Percentiles rank a stretch among this genome's conserved stretches.
Conservation (phyloP, 2,888 invertebrate species). For the Eumerus sabulonum region DNA sequence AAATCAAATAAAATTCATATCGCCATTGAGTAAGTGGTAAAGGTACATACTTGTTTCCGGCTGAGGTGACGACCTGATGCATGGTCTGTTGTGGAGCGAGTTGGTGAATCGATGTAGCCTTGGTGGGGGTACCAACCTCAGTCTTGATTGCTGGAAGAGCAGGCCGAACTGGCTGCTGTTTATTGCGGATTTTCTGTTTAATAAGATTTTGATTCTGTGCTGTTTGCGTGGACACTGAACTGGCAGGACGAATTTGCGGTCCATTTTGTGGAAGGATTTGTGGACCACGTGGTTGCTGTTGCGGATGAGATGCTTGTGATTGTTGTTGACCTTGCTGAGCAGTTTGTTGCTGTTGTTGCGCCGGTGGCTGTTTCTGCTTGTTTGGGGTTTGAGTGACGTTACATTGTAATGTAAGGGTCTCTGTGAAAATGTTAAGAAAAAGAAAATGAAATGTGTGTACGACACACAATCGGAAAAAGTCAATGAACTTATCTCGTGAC, state of each 20-base stretch:
- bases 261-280: conserved; percentile 83
- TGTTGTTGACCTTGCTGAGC: conserved; percentile 75
- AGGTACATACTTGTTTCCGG: conserved; percentile 80
- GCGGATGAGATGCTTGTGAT: conserved; percentile 70
- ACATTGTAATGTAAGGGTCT: conserved; percentile 77
- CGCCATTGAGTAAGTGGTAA: conserved; percentile 19
- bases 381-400: conserved; percentile 77
- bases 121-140: conserved; percentile 85
- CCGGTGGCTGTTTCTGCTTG: conserved; percentile 78
- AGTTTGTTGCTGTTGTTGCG: conserved; percentile 81
- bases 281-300: conserved; percentile 74
- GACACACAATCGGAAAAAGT: too few relatives aligned
- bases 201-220: conserved; percentile 79
- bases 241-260: conserved; percentile 85
- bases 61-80: conserved; percentile 80
- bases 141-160: conserved; percentile 82
- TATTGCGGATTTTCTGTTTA: conserved; percentile 83
- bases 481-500: too few relatives aligned
- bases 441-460: too few relatives aligned
- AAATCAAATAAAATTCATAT: neutral
- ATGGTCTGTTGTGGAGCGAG: conserved; percentile 77
- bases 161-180: conserved; percentile 84
- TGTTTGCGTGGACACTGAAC: conserved; percentile 93
- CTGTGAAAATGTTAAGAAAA: conserved; percentile 71
- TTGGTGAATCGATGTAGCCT: conserved; percentile 77